Evolutionary conservation across 2,113 vertebrate genomes (phyloP), one percentile per base, ranked within the genome.

Genomic region (Eudyptes chrysolophus): DNA sequence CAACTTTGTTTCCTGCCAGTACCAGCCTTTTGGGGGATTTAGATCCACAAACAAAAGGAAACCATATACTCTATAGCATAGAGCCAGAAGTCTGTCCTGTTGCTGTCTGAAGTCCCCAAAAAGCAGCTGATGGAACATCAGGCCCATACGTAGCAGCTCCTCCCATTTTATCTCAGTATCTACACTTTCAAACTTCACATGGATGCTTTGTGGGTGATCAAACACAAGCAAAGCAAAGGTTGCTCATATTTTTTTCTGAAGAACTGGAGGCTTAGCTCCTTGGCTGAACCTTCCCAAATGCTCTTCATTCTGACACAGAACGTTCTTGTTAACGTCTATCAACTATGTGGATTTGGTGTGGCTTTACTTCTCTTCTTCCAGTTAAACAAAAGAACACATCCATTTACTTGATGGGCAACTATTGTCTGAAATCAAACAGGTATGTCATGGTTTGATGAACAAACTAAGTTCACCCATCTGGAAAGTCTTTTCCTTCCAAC

Each of bases 371-470:
- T 61, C 58, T 32, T 62, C 46, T 79, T 40, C 54, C 65, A 69
- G 77, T 30, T 46, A 75, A 94, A 75, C 72, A 77, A 72, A 75
- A 72, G 78, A 48, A 25, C 38, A 46, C 32, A 46, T 52, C 58
- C 49, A 52, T 92, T 55, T 48, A 36, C 75, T 82, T 52, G 24
- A 16, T 36, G 60, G 51, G 70, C n/a, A 57, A 2, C 85, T 79
- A 66, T 72, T 85, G 85, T 92, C 57, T 72, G 20, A 90, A 92
- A 60, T 13, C 88, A 94, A 76, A 84, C 86, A 92, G 86, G 86
- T 92, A 62, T 93, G 76, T 38, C 84, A 16, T 62, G 81, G 83
- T 96, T 94, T 79, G 87, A 62, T 13, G 44, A 88, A 80, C 89
- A 89, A 89, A 93, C 84, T 17, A 38, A 30, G 29, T 13, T 79